Base-by-base conservation (phyloP, 1,140 invertebrate species). In the Cryptotermes secundus region DNA sequence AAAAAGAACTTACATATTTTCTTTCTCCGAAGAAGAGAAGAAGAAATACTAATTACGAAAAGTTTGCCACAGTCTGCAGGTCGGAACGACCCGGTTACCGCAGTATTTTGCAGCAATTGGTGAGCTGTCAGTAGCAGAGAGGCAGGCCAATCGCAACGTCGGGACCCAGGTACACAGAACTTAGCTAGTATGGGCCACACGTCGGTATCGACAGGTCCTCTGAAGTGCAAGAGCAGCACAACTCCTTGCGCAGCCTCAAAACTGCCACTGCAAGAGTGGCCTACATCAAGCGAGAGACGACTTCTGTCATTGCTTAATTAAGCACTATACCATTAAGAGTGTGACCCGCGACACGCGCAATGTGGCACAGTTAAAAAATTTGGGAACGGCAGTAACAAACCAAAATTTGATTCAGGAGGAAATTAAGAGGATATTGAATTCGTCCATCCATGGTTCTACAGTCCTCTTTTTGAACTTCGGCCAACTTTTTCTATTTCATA, bases 61-160 rank as follows among this genome's bases (percentile, higher is more conserved):
- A 31, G n/a, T 26, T 10, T 72, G n/a, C 59, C 59, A 72, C 31
- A 26, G 4, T 72, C 59, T 72, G 59, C 59, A 72, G 26, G 7
- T n/a, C 14, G n/a, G 59, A 26, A 72, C n/a, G 31, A 72, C 59
- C 26, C 31, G 59, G 59, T 16, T n/a, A 14, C 59, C 59, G n/a
- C 59, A 72, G 59, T 72, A n/a, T 26, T 72, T n/a, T 3, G 7
- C n/a, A 72, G 59, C 59, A 72, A 72, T 72, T 72, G 59, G 59
- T 31, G 59, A 72, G 59, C 59, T 72, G 59, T 72, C 59, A 72
- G 26, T 72, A 72, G 59, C 59, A 72, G 59, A 72, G 59, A 72
- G n/a, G 16, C 4, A 16, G 19, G 24, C 6, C 59, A 14, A 10
- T 16, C 4, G 59, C 31, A 9, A 14, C 14, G 6, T 7, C 16